These are phyloP conservation scores for Hippasteria phrygiana DNA, from an alignment of 53 echinoderm and acorn worm genomes.

Conservation along the genomic window DNA sequence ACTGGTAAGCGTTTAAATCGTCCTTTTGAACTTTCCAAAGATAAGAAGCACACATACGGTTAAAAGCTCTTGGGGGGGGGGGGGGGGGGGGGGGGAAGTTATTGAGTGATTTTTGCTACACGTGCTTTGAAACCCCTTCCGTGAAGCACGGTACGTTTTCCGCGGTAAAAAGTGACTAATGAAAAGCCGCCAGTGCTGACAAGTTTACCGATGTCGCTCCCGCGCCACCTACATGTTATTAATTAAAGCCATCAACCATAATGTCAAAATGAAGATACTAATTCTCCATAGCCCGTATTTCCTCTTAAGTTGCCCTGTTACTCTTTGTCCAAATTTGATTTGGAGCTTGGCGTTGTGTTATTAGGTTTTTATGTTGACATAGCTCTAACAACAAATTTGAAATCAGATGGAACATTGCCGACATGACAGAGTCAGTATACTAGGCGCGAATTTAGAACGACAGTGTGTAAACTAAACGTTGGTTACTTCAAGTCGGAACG, in stretches of 20 bases:
- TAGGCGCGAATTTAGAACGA: too few relatives aligned
- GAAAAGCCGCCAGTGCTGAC: conserved; percentile 1
- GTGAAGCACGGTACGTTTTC: too few relatives aligned
- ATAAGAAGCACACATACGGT: too few relatives aligned
- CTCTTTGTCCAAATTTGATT: background rate
- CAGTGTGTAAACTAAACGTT: too few relatives aligned
- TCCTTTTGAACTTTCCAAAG: too few relatives aligned
- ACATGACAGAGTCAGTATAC: too few relatives aligned
- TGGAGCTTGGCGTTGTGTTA: background rate
- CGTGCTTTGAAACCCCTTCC: too few relatives aligned
- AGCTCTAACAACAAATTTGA: background rate
- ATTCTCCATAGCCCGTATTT: background rate
- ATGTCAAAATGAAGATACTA: conserved; percentile 14
- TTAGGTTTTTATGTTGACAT: background rate
- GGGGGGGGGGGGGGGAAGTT: too few relatives aligned
- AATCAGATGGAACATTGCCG: too few relatives aligned
- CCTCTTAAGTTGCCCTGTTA: background rate
- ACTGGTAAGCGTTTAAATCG: too few relatives aligned
- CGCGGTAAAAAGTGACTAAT: conserved; percentile 33
- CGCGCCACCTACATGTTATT: conserved; percentile 11
- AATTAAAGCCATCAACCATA: conserved; percentile 8
- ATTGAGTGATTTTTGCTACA: background rate
- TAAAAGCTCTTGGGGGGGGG: too few relatives aligned
- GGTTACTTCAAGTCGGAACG: too few relatives aligned
- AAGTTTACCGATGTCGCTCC: background rate